Percentiles rank a stretch among this genome's conserved stretches.
phyloP scores from a whole-genome alignment of 1,140 invertebrate genomes.

The Araneus ventricosus region DNA sequence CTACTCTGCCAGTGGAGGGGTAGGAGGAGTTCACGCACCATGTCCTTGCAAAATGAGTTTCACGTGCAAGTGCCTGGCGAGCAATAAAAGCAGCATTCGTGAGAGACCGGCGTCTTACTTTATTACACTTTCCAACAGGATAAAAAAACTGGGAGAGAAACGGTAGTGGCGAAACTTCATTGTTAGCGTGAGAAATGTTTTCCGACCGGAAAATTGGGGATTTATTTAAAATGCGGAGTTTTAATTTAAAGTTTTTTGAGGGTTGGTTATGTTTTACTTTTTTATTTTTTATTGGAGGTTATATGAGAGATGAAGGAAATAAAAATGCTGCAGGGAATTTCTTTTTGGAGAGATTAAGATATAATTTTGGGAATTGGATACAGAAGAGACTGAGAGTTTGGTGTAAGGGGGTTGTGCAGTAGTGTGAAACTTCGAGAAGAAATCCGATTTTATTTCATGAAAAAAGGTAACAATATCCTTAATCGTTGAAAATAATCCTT shows the following conservation, averaged over 20 bases:
- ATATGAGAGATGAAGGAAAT: neutral
- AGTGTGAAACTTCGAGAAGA: too few relatives aligned
- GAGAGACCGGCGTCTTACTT: constrained; percentile 23
- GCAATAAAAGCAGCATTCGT: constrained; percentile 50
- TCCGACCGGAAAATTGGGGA: constrained; percentile 47
- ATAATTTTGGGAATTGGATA: neutral
- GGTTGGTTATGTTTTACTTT: neutral
- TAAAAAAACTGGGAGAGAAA: neutral
- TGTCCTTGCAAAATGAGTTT: constrained; percentile 62
- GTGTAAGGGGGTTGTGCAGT: too few relatives aligned
- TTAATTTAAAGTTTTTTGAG: constrained; percentile 43
- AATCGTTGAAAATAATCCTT: too few relatives aligned
- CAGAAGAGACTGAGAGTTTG: too few relatives aligned
- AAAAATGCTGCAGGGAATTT: neutral
- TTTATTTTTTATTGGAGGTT: neutral
- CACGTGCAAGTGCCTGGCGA: neutral
- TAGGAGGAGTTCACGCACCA: constrained; percentile 49
- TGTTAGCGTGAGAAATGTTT: constrained; percentile 55
- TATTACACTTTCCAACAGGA: constrained; percentile 7
- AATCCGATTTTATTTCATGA: too few relatives aligned
- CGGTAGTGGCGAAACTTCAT: constrained; percentile 30
- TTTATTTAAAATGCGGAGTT: constrained; percentile 62
- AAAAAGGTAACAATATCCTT: too few relatives aligned
- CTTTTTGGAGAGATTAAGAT: neutral
- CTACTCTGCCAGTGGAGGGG: constrained; percentile 34